These are phyloP conservation scores for Peromyscus polionotus DNA, from an alignment of 2,113 vertebrate genomes.

Conservation along the genomic window DNA sequence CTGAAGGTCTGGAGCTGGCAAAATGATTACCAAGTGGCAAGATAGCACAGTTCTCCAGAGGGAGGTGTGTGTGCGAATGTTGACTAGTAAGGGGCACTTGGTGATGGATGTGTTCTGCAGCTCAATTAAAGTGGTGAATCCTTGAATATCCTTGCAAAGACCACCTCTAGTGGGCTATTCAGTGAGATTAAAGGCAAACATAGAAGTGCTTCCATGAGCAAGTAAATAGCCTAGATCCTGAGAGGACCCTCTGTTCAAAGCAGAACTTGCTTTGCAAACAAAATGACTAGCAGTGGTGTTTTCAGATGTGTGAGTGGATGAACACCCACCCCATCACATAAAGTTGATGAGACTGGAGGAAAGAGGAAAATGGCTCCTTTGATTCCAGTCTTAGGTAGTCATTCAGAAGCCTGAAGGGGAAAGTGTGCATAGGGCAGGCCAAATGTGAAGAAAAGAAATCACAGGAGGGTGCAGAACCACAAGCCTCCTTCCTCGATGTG, in stretches of 20 bases:
- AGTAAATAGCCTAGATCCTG: background rate
- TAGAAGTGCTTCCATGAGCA: background rate
- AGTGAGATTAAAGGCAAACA: background rate
- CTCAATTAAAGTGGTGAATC: background rate
- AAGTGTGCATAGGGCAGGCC: background rate
- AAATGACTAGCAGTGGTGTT: background rate
- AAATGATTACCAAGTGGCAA: background rate
- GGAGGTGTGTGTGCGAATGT: too few species aligned
- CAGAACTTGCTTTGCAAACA: too few species aligned
- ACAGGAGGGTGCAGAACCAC: background rate
- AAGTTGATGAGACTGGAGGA: background rate
- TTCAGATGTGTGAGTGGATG: background rate
- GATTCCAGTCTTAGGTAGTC: background rate
- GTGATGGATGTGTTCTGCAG: background rate
- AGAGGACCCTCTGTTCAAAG: background rate
- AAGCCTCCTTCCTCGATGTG: too few species aligned
- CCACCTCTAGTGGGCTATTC: background rate
- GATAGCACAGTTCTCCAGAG: background rate
- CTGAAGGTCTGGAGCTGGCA: background rate
- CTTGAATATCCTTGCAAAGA: background rate
- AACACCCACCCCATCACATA: background rate
- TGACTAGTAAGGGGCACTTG: background rate
- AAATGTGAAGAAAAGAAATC: background rate
- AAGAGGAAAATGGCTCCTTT: background rate
- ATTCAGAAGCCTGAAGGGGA: background rate